Base-by-base conservation (phyloP, 2,113 vertebrate species). In the Engraulis encrasicolus region DNA sequence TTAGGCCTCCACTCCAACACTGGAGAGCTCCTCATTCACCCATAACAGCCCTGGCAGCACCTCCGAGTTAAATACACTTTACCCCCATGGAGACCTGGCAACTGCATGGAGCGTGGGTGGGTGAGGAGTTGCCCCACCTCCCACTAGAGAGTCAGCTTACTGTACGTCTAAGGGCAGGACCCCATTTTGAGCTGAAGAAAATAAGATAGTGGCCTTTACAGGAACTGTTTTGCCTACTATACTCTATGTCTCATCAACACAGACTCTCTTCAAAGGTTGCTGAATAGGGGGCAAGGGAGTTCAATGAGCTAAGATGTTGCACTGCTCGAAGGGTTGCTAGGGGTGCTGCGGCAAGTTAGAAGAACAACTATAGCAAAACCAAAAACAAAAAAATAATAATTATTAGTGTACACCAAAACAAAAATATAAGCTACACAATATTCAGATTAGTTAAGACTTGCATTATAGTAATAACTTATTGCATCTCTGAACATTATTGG, bases 1-100 rank as follows among this genome's bases (percentile, higher is more conserved):
- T n/a, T n/a, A n/a, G n/a, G n/a, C n/a, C n/a, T n/a, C n/a, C 31
- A 74, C 23, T 45, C 58, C 58, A 14, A 78, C 36, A 50, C 61
- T 66, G 52, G 66, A 82, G 78, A 87, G 84, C 80, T 87, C 83
- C 80, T 79, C 80, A 52, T 85, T 36, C 85, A 82, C 31, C 45
- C 48, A 71, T 78, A 36, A 38, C n/a, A n/a, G n/a, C 66, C 11
- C 27, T 77, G 81, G 50, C 66, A 74, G 66, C 66, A 74, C 66
- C 66, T 74, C 11, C 4, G 66, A 74, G 66, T 74, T 27, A 74
- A 74, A 34, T 74, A 74, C 15, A 74, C 66, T 74, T n/a, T 74
- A 74, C 66, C 66, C 66, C 11, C 11, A 3, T 14, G 15, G 31
- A 74, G 23, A 74, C 66, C 66, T 19, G 31, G 66, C 23, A 27